These are phyloP conservation scores for Globodera ellingtonae DNA, from an alignment of 1,140 invertebrate species.

Conservation along the genomic window DNA sequence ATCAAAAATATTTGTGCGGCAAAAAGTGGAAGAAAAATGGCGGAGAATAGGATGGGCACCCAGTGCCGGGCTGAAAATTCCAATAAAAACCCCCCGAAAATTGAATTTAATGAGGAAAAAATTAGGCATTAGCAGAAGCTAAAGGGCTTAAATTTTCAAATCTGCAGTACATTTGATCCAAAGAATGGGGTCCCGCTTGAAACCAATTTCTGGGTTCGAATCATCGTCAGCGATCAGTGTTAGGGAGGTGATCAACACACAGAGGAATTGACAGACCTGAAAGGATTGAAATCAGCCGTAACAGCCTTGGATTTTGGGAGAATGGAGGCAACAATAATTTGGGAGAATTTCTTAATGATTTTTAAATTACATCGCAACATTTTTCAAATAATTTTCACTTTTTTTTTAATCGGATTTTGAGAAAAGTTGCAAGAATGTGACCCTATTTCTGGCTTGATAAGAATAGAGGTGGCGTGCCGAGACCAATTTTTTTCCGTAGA, in stretches of 20 bases:
- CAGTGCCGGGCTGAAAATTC: slow-evolving; percentile 31
- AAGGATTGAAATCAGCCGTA: neutral
- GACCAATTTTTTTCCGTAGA: too few species aligned
- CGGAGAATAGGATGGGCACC: slow-evolving; percentile 27
- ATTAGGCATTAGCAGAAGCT: neutral
- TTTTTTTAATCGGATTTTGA: too few species aligned
- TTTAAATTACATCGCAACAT: too few species aligned
- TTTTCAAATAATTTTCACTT: too few species aligned
- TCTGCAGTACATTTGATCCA: slow-evolving; percentile 23
- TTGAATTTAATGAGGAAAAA: slow-evolving; percentile 13
- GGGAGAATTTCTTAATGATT: too few species aligned
- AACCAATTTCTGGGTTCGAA: neutral
- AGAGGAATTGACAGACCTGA: slow-evolving; percentile 34
- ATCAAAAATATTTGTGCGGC: slow-evolving; percentile 32
- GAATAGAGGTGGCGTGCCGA: too few species aligned
- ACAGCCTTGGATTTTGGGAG: too few species aligned
- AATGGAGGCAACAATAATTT: too few species aligned
- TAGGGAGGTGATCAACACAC: slow-evolving; percentile 26
- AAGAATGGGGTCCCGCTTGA: slow-evolving; percentile 20
- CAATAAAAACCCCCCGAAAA: slow-evolving; percentile 13
- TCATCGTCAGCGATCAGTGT: slow-evolving; percentile 23
- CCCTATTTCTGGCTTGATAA: too few species aligned
- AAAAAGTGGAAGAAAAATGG: slow-evolving; percentile 38
- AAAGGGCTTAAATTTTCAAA: too few species aligned
- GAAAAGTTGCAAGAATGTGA: too few species aligned